Percentiles rank a stretch among this genome's conserved stretches.
Conservation (phyloP, 2,113 vertebrate genomes). For the human (Homo sapiens) region DNA sequence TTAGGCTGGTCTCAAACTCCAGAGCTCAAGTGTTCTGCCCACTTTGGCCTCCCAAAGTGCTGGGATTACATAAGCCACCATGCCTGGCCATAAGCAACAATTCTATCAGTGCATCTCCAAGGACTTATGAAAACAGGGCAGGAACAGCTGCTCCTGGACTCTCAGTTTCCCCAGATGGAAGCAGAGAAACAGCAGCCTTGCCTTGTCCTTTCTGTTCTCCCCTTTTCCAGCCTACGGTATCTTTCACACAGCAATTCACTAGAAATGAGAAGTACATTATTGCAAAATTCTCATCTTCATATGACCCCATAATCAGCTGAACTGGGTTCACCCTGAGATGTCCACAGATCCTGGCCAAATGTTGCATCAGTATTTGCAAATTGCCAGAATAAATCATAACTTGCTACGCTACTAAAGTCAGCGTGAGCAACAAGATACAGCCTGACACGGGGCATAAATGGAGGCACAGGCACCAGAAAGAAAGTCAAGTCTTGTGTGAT, state of each 20-base stretch:
- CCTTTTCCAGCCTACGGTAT: neutral
- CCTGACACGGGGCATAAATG: neutral
- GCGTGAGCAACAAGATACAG: neutral
- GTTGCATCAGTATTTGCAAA: neutral
- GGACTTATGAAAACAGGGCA: neutral
- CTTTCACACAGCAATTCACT: neutral
- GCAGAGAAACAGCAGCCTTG: neutral
- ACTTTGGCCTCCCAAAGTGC: no score
- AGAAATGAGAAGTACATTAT: slow-evolving; percentile 20
- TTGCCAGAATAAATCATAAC: neutral
- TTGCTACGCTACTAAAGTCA: rapidly evolving
- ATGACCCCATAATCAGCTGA: rapidly evolving
- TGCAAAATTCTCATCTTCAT: neutral
- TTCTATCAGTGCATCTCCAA: neutral
- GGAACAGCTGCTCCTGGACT: neutral
- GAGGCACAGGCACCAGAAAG: neutral
- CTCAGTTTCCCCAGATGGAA: neutral
- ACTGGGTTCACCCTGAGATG: neutral
- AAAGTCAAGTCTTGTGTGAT: no score
- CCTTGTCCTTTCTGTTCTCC: neutral
- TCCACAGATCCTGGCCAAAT: neutral
- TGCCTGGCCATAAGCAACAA: neutral
- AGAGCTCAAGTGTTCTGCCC: no score
- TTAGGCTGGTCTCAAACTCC: no score
- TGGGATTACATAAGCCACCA: no score